phyloP scores from a whole-genome alignment of 2,113 vertebrate genomes.

The Macroglossus sobrinus region DNA sequence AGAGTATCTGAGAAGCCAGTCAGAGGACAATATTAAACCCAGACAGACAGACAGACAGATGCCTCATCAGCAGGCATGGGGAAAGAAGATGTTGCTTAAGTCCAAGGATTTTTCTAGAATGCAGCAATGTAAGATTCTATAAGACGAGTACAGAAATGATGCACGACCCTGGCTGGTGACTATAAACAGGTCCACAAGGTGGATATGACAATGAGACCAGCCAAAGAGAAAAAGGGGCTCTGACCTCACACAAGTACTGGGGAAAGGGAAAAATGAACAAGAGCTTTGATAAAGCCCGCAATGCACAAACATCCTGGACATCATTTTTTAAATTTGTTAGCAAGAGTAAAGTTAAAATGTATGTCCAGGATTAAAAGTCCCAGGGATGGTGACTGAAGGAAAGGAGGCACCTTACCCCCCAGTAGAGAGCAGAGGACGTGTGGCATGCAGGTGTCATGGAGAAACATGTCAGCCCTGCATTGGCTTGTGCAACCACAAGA shows the following conservation, averaged over 20 bases:
- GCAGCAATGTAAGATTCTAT: background rate
- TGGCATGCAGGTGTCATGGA: background rate
- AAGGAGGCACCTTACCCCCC: background rate
- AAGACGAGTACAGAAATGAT: slow-evolving; percentile 13
- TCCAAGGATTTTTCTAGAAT: background rate
- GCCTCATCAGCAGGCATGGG: background rate
- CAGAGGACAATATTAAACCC: background rate
- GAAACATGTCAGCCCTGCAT: background rate
- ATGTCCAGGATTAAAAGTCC: background rate
- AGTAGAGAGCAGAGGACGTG: background rate
- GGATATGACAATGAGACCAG: background rate
- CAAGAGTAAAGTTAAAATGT: background rate
- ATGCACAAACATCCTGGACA: slow-evolving; percentile 10
- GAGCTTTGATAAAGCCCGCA: background rate
- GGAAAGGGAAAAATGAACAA: background rate
- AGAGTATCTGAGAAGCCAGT: background rate
- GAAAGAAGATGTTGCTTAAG: background rate
- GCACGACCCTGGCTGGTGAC: background rate
- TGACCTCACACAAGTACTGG: background rate
- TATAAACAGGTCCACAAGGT: slow-evolving; percentile 12
- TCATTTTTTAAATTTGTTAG: background rate
- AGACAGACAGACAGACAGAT: background rate
- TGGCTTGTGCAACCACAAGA: background rate
- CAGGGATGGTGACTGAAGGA: background rate
- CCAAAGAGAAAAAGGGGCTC: background rate